Percentiles rank a stretch among this genome's conserved stretches.
phyloP scores from a whole-genome alignment of 2,888 invertebrate genomes.

The Notodonta ziczac region DNA sequence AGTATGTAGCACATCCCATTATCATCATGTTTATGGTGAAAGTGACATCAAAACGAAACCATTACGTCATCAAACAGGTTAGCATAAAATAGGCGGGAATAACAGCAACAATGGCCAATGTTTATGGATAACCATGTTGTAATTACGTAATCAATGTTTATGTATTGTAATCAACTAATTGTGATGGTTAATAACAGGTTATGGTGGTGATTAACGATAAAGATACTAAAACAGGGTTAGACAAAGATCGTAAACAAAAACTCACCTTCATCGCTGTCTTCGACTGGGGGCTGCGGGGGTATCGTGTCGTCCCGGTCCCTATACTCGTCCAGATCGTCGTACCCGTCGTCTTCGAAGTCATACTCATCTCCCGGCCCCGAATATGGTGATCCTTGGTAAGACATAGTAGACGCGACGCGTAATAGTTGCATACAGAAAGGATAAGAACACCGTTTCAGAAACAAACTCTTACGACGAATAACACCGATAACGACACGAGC shows the following conservation, averaged over 20 bases:
- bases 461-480: conserved; percentile 62
- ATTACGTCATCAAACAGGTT: conserved; percentile 73
- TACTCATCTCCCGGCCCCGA: conserved; percentile 89
- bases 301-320: conserved; percentile 85
- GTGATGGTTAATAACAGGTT: conserved; percentile 27
- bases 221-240: conserved; percentile 61
- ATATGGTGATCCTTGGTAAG: conserved; percentile 88
- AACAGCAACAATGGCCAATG: conserved; percentile 30
- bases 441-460: conserved; percentile 71
- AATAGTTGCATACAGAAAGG: conserved; percentile 83
- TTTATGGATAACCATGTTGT: conserved; percentile 54
- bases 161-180: conserved; percentile 38
- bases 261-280: conserved; percentile 85
- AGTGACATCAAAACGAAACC: conserved; percentile 55
- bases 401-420: conserved; percentile 85
- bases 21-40: conserved; percentile 53
- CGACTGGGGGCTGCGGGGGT: conserved; percentile 84
- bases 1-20: conserved; percentile 3
- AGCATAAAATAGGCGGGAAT: conserved; percentile 72
- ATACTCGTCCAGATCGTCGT: conserved; percentile 88
- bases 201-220: conserved; percentile 44
- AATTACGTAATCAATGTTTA: conserved; percentile 65
- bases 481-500: conserved; percentile 50
- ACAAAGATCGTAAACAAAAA: conserved; percentile 71
- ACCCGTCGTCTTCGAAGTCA: conserved; percentile 89